phyloP scores from a whole-genome alignment of 2,888 invertebrate species.

The Diaperis boleti region DNA sequence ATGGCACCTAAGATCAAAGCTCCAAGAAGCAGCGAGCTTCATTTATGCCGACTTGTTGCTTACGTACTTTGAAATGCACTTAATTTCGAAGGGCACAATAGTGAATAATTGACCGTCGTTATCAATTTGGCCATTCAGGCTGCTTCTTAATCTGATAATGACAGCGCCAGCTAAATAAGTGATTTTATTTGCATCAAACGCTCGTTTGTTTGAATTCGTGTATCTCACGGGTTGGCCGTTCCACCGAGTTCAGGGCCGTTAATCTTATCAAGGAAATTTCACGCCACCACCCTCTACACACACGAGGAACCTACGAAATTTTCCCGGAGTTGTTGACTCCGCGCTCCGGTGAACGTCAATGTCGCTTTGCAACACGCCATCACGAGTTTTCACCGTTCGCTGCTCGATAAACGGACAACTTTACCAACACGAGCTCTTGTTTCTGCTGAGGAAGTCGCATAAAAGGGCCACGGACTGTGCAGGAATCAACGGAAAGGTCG shows the following conservation, averaged over 20 bases:
- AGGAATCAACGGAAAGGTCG: slow-evolving; percentile 14
- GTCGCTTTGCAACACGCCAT: slow-evolving; percentile 21
- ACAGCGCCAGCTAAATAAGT: slow-evolving; percentile 51
- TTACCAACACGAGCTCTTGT: slow-evolving; percentile 31
- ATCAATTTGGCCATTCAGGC: slow-evolving; percentile 41
- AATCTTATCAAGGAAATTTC: slow-evolving; percentile 54
- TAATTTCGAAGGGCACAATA: slow-evolving; percentile 17
- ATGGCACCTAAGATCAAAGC: slow-evolving; percentile 5
- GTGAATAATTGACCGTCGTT: slow-evolving; percentile 37
- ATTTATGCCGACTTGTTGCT: slow-evolving; percentile 36
- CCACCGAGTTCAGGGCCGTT: slow-evolving; percentile 52
- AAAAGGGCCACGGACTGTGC: slow-evolving; percentile 15
- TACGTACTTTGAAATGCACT: slow-evolving; percentile 20
- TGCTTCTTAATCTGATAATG: slow-evolving; percentile 48
- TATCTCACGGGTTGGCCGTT: slow-evolving; percentile 53
- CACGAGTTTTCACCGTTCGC: slow-evolving; percentile 19
- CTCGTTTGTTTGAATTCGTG: slow-evolving; percentile 54
- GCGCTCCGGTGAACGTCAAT: slow-evolving; percentile 36
- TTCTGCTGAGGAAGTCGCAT: slow-evolving; percentile 18
- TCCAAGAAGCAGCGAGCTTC: slow-evolving; percentile 17
- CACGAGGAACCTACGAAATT: slow-evolving; percentile 39
- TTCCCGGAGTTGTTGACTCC: slow-evolving; percentile 43
- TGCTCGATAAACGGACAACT: slow-evolving; percentile 34
- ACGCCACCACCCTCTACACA: slow-evolving; percentile 48
- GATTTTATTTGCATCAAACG: slow-evolving; percentile 57